phyloP scores from a whole-genome alignment of 2,113 vertebrate genomes.

The Nicator chloris region DNA sequence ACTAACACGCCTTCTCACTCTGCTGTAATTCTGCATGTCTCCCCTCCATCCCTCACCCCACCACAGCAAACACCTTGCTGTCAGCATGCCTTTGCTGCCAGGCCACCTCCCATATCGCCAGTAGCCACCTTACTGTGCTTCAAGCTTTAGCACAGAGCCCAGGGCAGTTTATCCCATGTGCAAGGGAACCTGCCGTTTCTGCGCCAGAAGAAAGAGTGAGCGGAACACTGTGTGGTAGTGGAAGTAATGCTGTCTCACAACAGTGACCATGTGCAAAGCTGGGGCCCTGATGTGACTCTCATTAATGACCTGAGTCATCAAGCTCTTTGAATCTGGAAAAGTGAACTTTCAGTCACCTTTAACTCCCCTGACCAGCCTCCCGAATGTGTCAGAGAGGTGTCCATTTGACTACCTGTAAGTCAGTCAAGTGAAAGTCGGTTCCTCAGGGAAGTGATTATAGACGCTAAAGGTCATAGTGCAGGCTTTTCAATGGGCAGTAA shows the following conservation, averaged over 20 bases:
- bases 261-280: not conserved
- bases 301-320: not conserved
- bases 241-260: not conserved
- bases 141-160: not conserved
- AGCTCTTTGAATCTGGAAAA: not conserved
- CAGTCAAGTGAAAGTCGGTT: not conserved
- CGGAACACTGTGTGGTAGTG: not conserved
- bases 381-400: not conserved
- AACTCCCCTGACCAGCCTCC: not conserved
- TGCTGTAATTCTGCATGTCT: not conserved
- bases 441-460: not conserved
- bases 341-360: not conserved
- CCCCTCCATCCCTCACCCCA: not conserved
- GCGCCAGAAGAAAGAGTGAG: not conserved
- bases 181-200: not conserved
- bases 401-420: not conserved
- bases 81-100: not conserved
- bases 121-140: not conserved
- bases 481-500: not conserved
- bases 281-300: rapidly evolving
- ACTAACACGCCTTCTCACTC: not conserved
- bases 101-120: not conserved
- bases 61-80: not conserved
- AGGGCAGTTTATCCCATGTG: not conserved
- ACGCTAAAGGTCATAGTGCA: not conserved